phyloP scores from a whole-genome alignment of 2,888 invertebrate species.

The Harpagoxenus sublaevis region DNA sequence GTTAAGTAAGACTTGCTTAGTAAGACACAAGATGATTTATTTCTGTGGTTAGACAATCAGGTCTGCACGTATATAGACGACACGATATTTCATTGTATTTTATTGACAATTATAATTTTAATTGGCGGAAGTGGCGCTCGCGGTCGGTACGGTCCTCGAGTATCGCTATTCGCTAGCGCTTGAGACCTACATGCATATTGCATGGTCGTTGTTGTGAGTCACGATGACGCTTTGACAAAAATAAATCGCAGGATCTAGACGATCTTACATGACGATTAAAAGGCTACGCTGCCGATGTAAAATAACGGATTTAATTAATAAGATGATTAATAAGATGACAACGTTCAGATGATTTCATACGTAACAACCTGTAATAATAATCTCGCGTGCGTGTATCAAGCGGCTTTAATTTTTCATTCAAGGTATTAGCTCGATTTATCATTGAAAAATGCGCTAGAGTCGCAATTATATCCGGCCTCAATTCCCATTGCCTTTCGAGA shows the following conservation, averaged over 20 bases:
- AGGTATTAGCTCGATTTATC: not conserved
- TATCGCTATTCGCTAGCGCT: not conserved
- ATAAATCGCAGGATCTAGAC: constrained; percentile 34
- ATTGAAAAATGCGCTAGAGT: not conserved
- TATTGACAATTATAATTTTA: constrained; percentile 48
- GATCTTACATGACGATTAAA: not conserved
- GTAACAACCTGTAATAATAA: not conserved
- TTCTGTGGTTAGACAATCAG: not conserved
- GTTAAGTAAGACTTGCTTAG: not conserved
- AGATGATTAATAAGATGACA: not conserved
- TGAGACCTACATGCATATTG: not conserved
- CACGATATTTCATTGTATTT: not conserved
- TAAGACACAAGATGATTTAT: constrained; percentile 17
- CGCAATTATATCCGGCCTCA: not conserved
- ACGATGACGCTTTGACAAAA: constrained; percentile 34
- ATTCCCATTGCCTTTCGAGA: not conserved
- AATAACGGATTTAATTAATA: not conserved
- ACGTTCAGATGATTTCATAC: not conserved
- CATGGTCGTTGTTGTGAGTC: constrained; percentile 2
- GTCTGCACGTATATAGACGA: not conserved
- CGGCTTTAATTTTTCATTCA: constrained; percentile 1
- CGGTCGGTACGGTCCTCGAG: not conserved
- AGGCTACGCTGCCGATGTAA: not conserved
- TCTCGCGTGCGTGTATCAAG: not conserved
- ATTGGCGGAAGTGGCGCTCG: constrained; percentile 18